A percentile compares a stretch with the other conserved stretches of the same genome.
Conservation (phyloP, 2,113 vertebrate genomes). For the Motacilla alba region DNA sequence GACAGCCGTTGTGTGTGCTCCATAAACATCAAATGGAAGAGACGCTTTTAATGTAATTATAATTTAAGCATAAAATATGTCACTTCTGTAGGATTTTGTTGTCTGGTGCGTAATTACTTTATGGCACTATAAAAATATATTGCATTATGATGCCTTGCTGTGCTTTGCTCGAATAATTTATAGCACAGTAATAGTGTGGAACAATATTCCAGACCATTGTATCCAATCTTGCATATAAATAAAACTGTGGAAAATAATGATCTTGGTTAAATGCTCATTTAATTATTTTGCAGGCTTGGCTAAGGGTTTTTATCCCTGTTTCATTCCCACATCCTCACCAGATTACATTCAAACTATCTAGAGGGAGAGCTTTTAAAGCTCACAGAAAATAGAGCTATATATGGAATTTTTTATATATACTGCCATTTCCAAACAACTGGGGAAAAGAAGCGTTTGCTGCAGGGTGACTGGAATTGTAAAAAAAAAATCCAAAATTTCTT, state of each 20-base stretch:
- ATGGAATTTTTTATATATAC: background rate
- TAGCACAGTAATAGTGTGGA: slow-evolving; percentile 46
- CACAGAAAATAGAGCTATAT: background rate
- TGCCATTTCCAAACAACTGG: background rate
- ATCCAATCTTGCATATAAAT: slow-evolving; percentile 21
- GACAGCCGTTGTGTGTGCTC: background rate
- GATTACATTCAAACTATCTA: background rate
- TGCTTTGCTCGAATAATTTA: slow-evolving; percentile 59
- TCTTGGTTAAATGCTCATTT: slow-evolving; percentile 22
- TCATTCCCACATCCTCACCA: background rate
- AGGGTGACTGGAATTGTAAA: background rate
- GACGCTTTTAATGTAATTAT: slow-evolving; percentile 60
- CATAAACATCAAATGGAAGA: slow-evolving; percentile 14
- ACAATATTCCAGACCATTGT: slow-evolving; percentile 45
- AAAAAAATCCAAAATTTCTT: background rate
- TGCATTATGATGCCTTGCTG: slow-evolving; percentile 6
- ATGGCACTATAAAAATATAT: slow-evolving; percentile 45
- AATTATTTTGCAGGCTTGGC: background rate
- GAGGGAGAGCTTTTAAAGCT: background rate
- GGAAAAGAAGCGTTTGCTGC: background rate
- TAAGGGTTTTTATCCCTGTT: background rate
- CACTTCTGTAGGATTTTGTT: slow-evolving; percentile 36
- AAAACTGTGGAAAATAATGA: slow-evolving; percentile 25
- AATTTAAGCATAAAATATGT: slow-evolving; percentile 65
- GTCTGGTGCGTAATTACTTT: slow-evolving; percentile 50